A percentile compares a stretch with the other conserved stretches of the same genome.
Evolutionary conservation across 2,888 invertebrate species (phyloP).

Genomic region (Tyria jacobaeae): DNA sequence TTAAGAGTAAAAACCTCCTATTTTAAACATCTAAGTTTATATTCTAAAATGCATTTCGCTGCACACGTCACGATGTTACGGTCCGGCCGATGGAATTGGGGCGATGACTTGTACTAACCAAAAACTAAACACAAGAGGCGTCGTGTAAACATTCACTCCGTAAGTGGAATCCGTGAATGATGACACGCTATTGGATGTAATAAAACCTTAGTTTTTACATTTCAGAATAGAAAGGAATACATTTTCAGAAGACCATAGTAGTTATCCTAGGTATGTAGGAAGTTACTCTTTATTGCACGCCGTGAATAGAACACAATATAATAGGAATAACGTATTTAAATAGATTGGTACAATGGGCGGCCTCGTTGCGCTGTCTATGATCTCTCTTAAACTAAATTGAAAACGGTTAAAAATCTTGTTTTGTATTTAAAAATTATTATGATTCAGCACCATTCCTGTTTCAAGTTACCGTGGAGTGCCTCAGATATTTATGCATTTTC

Average conservation of each 20-base stretch:
- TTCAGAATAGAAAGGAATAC: not conserved
- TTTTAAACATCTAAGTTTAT: not conserved
- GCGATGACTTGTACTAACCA: not conserved
- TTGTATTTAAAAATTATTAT: too few relatives aligned
- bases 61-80: not conserved
- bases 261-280: not conserved
- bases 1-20: too few relatives aligned
- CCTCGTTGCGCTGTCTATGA: too few relatives aligned
- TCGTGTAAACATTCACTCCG: slow-evolving; percentile 39
- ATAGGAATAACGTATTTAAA: too few relatives aligned
- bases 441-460: too few relatives aligned
- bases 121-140: not conserved
- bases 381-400: too few relatives aligned
- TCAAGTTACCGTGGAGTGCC: too few relatives aligned
- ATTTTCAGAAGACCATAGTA: not conserved
- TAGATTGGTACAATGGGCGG: too few relatives aligned
- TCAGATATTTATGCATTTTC: not conserved
- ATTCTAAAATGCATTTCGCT: not conserved
- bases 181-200: slow-evolving; percentile 48
- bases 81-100: not conserved
- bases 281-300: too few relatives aligned
- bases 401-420: too few relatives aligned
- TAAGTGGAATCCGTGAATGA: slow-evolving; percentile 37
- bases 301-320: too few relatives aligned
- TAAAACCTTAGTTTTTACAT: slow-evolving; percentile 25